Percentiles rank a stretch among this genome's conserved stretches.
Evolutionary conservation across 1,140 invertebrate species (phyloP).

Genomic region (Alviniconcha marisindica): DNA sequence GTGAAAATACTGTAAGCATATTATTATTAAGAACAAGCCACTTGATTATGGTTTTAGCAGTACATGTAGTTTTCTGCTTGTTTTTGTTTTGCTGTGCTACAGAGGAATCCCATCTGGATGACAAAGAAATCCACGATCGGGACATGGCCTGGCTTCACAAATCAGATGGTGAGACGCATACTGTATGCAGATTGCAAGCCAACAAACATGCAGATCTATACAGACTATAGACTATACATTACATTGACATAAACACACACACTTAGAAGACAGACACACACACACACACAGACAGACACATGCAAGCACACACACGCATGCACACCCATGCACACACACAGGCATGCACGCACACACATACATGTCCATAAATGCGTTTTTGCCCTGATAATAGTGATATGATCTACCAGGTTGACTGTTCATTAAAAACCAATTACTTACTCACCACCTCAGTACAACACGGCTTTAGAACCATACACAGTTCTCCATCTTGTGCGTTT

Average conservation of each 20-base stretch:
- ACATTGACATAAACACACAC: neutral
- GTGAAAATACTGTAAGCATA: neutral
- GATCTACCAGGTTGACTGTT: too few relatives aligned
- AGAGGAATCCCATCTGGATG: conserved; percentile 51
- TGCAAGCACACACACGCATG: neutral
- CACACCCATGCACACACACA: neutral
- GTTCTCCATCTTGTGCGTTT: too few relatives aligned
- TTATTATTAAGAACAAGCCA: too few relatives aligned
- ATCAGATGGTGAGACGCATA: conserved; percentile 54
- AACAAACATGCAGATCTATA: neutral
- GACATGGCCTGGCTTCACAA: conserved; percentile 65
- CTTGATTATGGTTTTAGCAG: neutral
- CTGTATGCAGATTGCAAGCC: neutral
- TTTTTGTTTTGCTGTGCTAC: conserved; percentile 34
- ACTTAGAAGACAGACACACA: neutral
- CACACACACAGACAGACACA: neutral
- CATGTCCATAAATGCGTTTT: too few relatives aligned
- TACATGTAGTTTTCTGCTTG: neutral
- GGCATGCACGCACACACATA: neutral
- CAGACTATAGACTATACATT: neutral
- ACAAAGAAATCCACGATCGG: conserved; percentile 68
- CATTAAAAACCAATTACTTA: too few relatives aligned
- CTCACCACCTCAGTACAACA: too few relatives aligned
- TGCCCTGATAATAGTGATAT: too few relatives aligned
- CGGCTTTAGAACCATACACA: too few relatives aligned